Percentiles rank a stretch among this genome's conserved stretches.
Evolutionary conservation across 2,113 vertebrate species (phyloP).

Genomic region (Lynx canadensis): DNA sequence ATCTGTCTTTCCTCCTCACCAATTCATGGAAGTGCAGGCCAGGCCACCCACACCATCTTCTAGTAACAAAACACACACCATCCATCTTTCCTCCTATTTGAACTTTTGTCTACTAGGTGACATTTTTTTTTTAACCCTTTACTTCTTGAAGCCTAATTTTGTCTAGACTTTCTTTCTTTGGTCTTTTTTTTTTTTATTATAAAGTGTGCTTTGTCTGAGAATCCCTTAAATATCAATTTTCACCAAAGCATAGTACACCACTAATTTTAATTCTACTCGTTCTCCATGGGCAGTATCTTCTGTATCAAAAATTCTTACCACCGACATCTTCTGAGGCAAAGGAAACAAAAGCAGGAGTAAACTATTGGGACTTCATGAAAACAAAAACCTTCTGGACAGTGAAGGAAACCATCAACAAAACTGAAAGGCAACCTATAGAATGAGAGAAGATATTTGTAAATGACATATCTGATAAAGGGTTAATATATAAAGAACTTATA

Average conservation of each 20-base stretch:
- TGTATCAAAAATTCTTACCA: neutral
- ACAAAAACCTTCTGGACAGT: neutral
- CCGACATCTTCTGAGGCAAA: neutral
- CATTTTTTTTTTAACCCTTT: neutral
- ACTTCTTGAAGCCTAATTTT: neutral
- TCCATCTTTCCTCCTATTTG: neutral
- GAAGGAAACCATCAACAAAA: neutral
- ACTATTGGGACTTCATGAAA: neutral
- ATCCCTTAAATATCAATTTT: neutral
- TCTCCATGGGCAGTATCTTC: neutral
- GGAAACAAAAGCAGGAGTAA: neutral
- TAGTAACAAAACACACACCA: neutral
- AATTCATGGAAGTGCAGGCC: neutral
- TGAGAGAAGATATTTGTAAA: neutral
- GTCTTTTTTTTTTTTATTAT: neutral
- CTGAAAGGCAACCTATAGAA: neutral
- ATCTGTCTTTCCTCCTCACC: neutral
- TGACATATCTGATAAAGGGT: neutral
- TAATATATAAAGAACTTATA: neutral
- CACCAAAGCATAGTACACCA: neutral
- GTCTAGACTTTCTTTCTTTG: neutral
- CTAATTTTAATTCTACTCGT: neutral
- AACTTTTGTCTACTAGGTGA: neutral
- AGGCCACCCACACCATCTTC: neutral
- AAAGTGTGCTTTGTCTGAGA: neutral